phyloP scores from a whole-genome alignment of 2,113 vertebrate genomes.

The Lipotes vexillifer region DNA sequence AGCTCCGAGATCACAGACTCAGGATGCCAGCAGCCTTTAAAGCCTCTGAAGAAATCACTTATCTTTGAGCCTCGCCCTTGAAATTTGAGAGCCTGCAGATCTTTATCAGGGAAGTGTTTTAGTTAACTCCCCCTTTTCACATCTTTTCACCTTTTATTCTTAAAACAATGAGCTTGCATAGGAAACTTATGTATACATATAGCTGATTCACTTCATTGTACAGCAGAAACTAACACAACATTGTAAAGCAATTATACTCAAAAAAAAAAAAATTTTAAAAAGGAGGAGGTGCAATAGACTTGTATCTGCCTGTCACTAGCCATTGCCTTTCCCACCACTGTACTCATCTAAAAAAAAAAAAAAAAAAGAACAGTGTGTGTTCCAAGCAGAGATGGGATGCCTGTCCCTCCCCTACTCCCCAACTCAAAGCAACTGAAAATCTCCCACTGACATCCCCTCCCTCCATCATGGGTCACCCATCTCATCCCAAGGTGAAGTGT shows the following conservation, averaged over 20 bases:
- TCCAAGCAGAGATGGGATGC: background rate
- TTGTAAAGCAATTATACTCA: no score
- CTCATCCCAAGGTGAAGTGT: background rate
- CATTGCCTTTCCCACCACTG: rapidly evolving
- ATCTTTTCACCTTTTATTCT: background rate
- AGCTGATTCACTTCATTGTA: no score
- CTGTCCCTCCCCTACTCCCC: background rate
- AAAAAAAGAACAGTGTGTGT: background rate
- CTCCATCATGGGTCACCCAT: background rate
- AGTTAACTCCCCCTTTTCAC: background rate
- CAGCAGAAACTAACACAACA: no score
- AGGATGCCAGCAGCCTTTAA: background rate
- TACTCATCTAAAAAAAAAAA: no score
- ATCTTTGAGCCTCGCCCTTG: background rate
- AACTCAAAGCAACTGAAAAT: background rate
- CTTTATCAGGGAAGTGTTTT: background rate
- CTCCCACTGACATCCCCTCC: no score
- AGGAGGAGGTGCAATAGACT: background rate
- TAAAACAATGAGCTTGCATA: background rate
- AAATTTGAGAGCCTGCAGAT: background rate
- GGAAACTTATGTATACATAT: no score
- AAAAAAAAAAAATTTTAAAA: background rate
- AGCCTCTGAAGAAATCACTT: background rate
- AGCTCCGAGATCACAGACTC: background rate
- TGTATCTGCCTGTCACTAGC: background rate